Base-by-base conservation (phyloP, 2,113 vertebrate genomes). In the Panurus biarmicus region DNA sequence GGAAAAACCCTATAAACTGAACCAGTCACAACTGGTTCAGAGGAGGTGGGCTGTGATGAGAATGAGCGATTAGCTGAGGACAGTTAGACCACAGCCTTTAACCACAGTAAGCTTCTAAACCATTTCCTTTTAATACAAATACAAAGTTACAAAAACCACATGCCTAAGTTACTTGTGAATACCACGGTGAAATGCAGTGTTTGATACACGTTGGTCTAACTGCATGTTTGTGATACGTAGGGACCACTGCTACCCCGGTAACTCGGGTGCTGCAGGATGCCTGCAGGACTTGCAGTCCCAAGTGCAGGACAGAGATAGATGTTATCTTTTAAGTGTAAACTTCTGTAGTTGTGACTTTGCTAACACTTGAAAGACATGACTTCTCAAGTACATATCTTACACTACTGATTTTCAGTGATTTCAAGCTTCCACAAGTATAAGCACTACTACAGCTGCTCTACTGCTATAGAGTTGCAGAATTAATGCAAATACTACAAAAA, bases 31-130 rank as follows among this genome's bases (percentile, higher is more conserved):
- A 60, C 89, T 45, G 78, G 92, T 54, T 92, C 73, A 61, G 79
- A 83, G 53, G 40, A n/a, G 65, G 78, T 72, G 71, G 73, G 82
- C 57, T 48, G 38, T 1, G 87, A 90, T 84, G 67, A 58, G 57
- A 71, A 69, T 5, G 36, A 4, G 45, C 33, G 90, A 95, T 94
- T 95, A 94, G 89, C 38, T 38, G 77, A 81, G 77, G 60, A 77
- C 97, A 93, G 97, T 98, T 98, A 97, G 87, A 97, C 97, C 97
- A 96, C 97, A 97, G 66, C 14, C 44, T 70, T 29, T 57, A 66
- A 93, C 93, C 91, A 77, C 85, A 77, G 44, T 1, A 8, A 15
- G 42, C 36, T 84, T 77, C 79, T 80, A 67, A 94, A 69, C 85
- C 94, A 60, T 72, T 95, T 94, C 90, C 38, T 78, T 54, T 75